Evolutionary conservation across 2,888 invertebrate species (phyloP).

Genomic region (Ormyrus rosae): DNA sequence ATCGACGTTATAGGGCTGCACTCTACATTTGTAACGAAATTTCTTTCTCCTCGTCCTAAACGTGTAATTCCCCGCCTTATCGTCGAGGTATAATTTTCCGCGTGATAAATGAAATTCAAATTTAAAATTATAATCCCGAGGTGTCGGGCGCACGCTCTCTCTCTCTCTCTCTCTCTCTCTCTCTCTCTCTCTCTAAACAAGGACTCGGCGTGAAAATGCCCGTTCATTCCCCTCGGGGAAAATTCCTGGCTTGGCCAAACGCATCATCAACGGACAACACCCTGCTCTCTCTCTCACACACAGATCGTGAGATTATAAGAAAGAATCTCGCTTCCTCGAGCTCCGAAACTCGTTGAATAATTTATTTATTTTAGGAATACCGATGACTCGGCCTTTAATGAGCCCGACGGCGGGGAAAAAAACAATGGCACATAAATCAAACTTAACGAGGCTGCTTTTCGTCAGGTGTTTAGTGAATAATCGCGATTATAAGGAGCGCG

Average conservation of each 20-base stretch:
- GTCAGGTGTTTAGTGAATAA: conserved; percentile 46
- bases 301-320: conserved; percentile 48
- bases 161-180: neutral
- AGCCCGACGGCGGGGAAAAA: neutral
- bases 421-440: conserved; percentile 52
- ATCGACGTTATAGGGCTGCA: no score
- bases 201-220: conserved; percentile 40
- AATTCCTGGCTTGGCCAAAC: conserved; percentile 8
- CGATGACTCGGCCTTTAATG: conserved; percentile 47
- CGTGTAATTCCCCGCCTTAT: neutral
- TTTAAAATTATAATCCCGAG: conserved; percentile 36
- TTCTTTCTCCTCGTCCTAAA: neutral
- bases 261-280: conserved; percentile 19
- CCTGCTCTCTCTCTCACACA: neutral
- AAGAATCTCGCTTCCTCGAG: conserved; percentile 5
- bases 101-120: conserved; percentile 48
- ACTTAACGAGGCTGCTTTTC: conserved; percentile 49
- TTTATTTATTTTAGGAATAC: conserved; percentile 55
- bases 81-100: conserved; percentile 22
- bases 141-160: neutral
- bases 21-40: neutral
- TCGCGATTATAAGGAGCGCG: conserved; percentile 18
- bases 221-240: conserved; percentile 25
- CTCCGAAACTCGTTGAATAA: conserved; percentile 38
- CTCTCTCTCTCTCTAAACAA: neutral